Conservation (phyloP, 2,888 invertebrate genomes). For the Pardosa pseudoannulata region DNA sequence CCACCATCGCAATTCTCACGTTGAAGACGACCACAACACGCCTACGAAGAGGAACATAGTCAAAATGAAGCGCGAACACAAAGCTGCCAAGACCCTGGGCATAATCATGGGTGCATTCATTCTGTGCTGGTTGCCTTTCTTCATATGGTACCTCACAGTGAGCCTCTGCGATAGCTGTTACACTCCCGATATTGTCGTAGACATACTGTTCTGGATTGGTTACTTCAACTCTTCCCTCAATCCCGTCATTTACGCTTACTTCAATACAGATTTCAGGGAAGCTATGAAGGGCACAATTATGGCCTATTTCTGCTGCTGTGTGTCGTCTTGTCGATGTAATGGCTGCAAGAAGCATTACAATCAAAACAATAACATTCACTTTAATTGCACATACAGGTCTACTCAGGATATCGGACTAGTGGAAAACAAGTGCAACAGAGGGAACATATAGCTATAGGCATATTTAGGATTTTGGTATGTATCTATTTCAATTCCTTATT, state of each 20-base stretch:
- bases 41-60: conserved; percentile 93
- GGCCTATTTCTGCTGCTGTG: conserved; percentile 91
- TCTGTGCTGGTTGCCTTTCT: conserved; percentile 97
- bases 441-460: conserved; percentile 13
- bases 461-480: background rate
- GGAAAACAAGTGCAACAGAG: conserved; percentile 67
- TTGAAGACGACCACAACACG: conserved; percentile 83
- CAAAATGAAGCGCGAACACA: conserved; percentile 82
- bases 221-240: conserved; percentile 98
- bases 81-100: conserved; percentile 90
- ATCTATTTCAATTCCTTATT: background rate
- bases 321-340: conserved; percentile 76
- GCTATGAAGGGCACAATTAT: conserved; percentile 93
- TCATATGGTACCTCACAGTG: conserved; percentile 84
- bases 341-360: conserved; percentile 79
- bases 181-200: conserved; percentile 90
- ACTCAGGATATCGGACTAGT: conserved; percentile 74
- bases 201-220: conserved; percentile 97
- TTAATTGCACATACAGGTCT: conserved; percentile 74
- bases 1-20: conserved; percentile 77
- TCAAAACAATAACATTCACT: conserved; percentile 71
- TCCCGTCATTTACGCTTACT: conserved; percentile 95
- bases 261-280: conserved; percentile 97
- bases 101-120: conserved; percentile 99
- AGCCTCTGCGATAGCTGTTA: conserved; percentile 81